phyloP scores from a whole-genome alignment of 2,888 invertebrate genomes.

The Eubasilissa splendida region DNA sequence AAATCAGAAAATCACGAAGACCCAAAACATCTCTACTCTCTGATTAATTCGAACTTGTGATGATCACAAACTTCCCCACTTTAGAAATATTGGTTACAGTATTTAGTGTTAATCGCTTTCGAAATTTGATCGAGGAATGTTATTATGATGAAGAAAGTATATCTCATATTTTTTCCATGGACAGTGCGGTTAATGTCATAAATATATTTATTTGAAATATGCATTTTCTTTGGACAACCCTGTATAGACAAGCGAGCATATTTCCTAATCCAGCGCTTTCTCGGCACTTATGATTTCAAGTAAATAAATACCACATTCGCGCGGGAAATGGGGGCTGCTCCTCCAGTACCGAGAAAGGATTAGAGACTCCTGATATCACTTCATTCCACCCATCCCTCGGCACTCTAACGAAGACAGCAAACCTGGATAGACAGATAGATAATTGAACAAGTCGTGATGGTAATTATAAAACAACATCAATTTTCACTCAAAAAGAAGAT shows the following conservation, averaged over 20 bases:
- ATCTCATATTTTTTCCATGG: too few relatives aligned
- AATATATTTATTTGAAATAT: too few relatives aligned
- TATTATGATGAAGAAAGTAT: too few relatives aligned
- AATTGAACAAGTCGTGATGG: conserved; percentile 9
- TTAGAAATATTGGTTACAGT: too few relatives aligned
- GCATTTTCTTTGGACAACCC: too few relatives aligned
- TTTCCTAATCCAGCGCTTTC: conserved; percentile 42
- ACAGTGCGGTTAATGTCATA: too few relatives aligned
- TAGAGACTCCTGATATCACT: conserved; percentile 13
- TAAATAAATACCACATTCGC: conserved; percentile 44
- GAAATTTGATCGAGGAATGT: too few relatives aligned
- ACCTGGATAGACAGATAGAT: neutral
- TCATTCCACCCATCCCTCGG: conserved; percentile 6
- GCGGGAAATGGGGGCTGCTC: neutral
- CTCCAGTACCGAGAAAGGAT: neutral
- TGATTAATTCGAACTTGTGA: too few relatives aligned
- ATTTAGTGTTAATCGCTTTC: too few relatives aligned
- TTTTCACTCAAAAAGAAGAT: neutral
- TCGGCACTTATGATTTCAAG: conserved; percentile 36
- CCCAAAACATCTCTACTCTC: too few relatives aligned
- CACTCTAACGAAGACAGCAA: neutral
- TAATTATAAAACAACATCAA: conserved; percentile 23
- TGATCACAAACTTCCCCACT: too few relatives aligned
- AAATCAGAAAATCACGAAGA: too few relatives aligned
- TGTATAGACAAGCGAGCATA: conserved; percentile 6